These are phyloP conservation scores for Watsonalla binaria DNA, from an alignment of 2,888 invertebrate genomes.

Conservation along the genomic window DNA sequence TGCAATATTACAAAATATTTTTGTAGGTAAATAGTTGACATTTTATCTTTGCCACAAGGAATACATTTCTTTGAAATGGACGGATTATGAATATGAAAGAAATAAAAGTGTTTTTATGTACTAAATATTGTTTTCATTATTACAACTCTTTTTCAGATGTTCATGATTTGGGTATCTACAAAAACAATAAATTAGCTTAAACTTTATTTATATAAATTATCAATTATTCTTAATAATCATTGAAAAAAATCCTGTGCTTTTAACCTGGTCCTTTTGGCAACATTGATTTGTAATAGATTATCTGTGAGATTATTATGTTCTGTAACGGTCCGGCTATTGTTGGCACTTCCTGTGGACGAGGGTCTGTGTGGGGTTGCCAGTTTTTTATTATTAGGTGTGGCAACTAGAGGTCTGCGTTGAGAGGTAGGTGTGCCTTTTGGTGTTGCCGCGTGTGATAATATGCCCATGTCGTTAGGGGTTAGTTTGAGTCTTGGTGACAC, in stretches of 20 bases:
- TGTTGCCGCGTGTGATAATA: slow-evolving; percentile 40
- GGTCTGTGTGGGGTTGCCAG: slow-evolving; percentile 15
- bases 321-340: slow-evolving; percentile 25
- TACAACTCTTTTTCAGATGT: background rate
- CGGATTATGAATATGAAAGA: too few relatives aligned
- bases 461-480: slow-evolving; percentile 60
- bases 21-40: too few relatives aligned
- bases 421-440: slow-evolving; percentile 39
- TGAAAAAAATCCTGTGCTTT: slow-evolving; percentile 90
- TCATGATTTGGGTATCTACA: background rate
- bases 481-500: slow-evolving; percentile 66
- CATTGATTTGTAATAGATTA: slow-evolving; percentile 88
- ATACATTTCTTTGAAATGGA: too few relatives aligned
- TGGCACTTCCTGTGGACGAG: slow-evolving; percentile 13
- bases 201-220: slow-evolving; percentile 1
- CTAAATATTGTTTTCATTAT: too few relatives aligned
- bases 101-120: too few relatives aligned
- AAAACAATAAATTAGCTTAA: background rate
- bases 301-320: slow-evolving; percentile 84
- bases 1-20: too few relatives aligned
- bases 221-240: slow-evolving; percentile 17
- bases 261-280: slow-evolving; percentile 84
- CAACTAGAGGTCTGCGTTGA: slow-evolving; percentile 35
- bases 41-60: too few relatives aligned
- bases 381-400: slow-evolving; percentile 35